Evolutionary conservation across 2,888 invertebrate genomes (phyloP).

Genomic region (Melanophora roralis): DNA sequence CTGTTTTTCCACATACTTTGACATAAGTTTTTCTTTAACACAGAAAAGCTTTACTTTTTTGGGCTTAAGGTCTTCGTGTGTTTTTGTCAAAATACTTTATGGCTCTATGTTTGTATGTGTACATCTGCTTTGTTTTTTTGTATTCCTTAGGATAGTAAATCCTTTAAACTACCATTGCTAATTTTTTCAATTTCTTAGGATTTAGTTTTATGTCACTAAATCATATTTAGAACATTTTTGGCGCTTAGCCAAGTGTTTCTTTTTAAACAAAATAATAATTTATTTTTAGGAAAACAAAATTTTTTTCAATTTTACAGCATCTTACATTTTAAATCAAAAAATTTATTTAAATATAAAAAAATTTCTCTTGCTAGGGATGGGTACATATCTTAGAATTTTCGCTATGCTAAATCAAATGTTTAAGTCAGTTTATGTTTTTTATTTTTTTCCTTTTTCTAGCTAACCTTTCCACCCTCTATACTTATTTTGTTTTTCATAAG

Average conservation of each 20-base stretch:
- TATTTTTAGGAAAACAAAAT: too few species aligned
- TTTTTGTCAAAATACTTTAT: constrained; percentile 26
- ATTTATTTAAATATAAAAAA: too few species aligned
- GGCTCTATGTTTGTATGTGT: neutral
- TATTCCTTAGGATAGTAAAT: constrained; percentile 15
- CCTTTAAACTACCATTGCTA: constrained; percentile 46
- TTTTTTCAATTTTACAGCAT: too few species aligned
- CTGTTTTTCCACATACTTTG: neutral
- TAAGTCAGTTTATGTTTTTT: too few species aligned
- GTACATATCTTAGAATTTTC: too few species aligned
- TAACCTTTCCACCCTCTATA: too few species aligned
- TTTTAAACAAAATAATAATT: too few species aligned
- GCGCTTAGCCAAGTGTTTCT: neutral
- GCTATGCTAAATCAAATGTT: too few species aligned
- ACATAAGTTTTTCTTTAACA: neutral
- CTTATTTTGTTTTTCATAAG: too few species aligned
- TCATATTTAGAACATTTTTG: constrained; percentile 31
- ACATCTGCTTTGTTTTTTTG: neutral
- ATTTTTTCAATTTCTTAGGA: constrained; percentile 58
- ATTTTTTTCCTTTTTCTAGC: too few species aligned
- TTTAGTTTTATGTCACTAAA: constrained; percentile 17
- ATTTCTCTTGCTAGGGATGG: too few species aligned
- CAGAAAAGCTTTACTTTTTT: constrained; percentile 4
- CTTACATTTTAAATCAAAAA: too few species aligned
- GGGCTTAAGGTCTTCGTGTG: constrained; percentile 15